A percentile compares a stretch with the other conserved stretches of the same genome.
These are phyloP conservation scores for Drosophila melanosoma DNA, from an alignment of 2,888 invertebrate genomes.

Conservation along the genomic window DNA sequence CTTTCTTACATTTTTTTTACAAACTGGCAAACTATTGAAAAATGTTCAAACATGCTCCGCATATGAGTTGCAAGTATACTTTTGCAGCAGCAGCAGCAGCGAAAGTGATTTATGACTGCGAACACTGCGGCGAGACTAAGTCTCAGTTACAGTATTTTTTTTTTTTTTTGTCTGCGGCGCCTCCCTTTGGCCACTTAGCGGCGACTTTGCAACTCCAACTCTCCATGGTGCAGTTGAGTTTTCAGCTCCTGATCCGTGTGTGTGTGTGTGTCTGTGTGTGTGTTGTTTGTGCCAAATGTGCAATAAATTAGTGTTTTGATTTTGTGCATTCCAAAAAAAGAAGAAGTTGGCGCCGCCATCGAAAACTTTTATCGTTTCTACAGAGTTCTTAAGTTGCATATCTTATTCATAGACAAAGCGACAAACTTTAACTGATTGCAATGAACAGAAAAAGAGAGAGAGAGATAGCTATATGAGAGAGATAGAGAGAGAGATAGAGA, in stretches of 20 bases:
- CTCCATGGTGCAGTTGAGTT: conserved; percentile 61
- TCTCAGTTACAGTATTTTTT: conserved; percentile 31
- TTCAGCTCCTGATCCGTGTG: conserved; percentile 57
- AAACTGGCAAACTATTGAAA: conserved; percentile 44
- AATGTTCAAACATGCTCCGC: conserved; percentile 21
- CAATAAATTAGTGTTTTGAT: conserved; percentile 79
- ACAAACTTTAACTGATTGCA: conserved; percentile 47
- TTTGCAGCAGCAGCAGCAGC: conserved; percentile 19
- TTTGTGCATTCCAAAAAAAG: conserved; percentile 68
- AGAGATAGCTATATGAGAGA: conserved; percentile 3
- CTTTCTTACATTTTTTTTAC: neutral
- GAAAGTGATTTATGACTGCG: conserved; percentile 81
- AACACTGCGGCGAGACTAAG: conserved; percentile 70
- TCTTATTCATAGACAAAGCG: conserved; percentile 68
- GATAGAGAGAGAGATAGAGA: conserved; percentile 1
- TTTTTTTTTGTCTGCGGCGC: conserved; percentile 21
- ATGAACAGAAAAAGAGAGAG: neutral
- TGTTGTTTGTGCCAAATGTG: conserved; percentile 80
- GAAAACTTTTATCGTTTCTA: conserved; percentile 74
- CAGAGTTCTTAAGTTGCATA: conserved; percentile 69
- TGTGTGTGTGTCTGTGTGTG: conserved; percentile 6
- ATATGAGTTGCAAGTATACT: conserved; percentile 49
- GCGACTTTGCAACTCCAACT: conserved; percentile 45
- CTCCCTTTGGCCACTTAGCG: conserved; percentile 51
- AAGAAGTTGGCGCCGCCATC: conserved; percentile 64